Evolutionary conservation across 2,888 invertebrate species (phyloP).

Genomic region (Trachelus iudaicus): DNA sequence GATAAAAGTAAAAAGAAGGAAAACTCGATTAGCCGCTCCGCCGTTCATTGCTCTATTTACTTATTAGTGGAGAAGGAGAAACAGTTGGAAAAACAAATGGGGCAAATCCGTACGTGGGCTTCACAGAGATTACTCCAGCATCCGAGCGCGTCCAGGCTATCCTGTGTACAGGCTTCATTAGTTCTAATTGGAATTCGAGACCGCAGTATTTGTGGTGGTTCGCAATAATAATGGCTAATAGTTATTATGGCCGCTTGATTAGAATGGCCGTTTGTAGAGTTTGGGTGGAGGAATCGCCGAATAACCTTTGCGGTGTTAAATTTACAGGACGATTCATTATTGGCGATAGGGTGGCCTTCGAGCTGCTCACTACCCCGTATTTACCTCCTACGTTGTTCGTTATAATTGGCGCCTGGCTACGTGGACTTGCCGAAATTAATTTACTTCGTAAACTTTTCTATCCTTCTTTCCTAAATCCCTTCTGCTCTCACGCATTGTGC

Average conservation of each 20-base stretch:
- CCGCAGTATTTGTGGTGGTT: constrained; percentile 19
- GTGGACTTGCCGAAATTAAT: constrained; percentile 1
- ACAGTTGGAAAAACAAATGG: too few species aligned
- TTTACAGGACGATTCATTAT: too few species aligned
- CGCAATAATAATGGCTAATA: constrained; percentile 16
- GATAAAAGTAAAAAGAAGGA: constrained; percentile 19
- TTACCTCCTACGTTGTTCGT: too few species aligned
- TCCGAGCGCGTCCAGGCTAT: too few species aligned
- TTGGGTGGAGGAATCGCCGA: too few species aligned
- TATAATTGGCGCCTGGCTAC: too few species aligned
- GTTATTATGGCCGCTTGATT: constrained; percentile 20
- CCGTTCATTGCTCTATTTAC: constrained; percentile 27
- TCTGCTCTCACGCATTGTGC: not conserved
- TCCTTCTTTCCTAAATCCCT: constrained; percentile 18
- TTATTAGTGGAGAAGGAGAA: constrained; percentile 19
- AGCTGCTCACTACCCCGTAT: too few species aligned
- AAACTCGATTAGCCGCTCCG: constrained; percentile 40
- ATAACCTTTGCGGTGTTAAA: too few species aligned
- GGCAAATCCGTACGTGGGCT: too few species aligned
- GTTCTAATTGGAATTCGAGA: constrained; percentile 52
- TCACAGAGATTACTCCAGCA: too few species aligned
- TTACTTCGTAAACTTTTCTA: constrained; percentile 21
- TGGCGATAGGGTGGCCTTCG: too few species aligned
- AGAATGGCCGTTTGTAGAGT: constrained; percentile 12
- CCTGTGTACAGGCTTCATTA: constrained; percentile 31